Base-by-base conservation (phyloP, 2,797 vertebrate species). In the Aldrovandia affinis region DNA sequence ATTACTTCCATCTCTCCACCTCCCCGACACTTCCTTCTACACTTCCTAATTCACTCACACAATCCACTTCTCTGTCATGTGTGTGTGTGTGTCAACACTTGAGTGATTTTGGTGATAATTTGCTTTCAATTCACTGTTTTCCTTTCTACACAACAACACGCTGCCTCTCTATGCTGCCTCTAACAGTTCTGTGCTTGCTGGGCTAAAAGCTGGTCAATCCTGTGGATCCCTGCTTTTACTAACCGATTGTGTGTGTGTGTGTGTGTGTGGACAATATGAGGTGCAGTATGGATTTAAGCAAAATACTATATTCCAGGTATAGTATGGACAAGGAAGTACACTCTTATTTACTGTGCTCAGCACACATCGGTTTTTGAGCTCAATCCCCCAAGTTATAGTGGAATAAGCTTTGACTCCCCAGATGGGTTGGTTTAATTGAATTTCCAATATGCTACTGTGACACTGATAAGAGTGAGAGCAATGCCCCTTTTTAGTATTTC, bases 61-160 rank as follows among this genome's bases (percentile, higher is more conserved):
- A 81, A 33, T 82, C 80, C 68, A 73, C 59, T 75, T 77, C 55
- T 83, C 82, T 81, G 82, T 82, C 22, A 81, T 83, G 88, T 87
- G 90, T 92, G 89, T 87, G 90, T 92, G 92, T 91, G 89, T 79
- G 83, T 83, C 88, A 93, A 94, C 92, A 65, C 81, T 39, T 65
- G 8, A 80, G 78, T 61, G 8, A 2, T 75, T 73, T 87, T 79
- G 89, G 44, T 25, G 65, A 33, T 15, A 47, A 36, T 54, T 84
- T 68, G 25, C 18, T 55, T 73, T 55, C 73, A 52, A 73, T 90
- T 85, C 78, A 78, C 33, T n/a, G 50, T 84, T 36, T n/a, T 75
- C 50, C 33, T 59, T 75, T 73, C 15, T 55, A 7, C 63, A 73
- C 39, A 42, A 12, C 20, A 22, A 28, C 82, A 83, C 73, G 59